Evolutionary conservation across 2,797 vertebrate species (phyloP).

Genomic region (Catostomus latipinnis): DNA sequence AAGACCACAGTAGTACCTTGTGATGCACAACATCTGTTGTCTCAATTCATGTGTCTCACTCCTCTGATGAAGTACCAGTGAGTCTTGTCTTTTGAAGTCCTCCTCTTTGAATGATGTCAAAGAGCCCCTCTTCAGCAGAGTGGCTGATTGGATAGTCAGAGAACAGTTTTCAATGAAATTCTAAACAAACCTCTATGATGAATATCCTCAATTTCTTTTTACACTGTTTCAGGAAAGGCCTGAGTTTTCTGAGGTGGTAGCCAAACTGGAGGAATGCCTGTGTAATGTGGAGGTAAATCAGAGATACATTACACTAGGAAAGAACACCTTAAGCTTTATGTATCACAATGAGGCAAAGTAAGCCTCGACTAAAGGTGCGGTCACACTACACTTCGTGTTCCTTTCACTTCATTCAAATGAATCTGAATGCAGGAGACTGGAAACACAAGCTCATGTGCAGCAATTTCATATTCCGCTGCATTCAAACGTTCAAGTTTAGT

Average conservation of each 20-base stretch:
- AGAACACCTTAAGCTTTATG: no score
- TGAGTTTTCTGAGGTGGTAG: slow-evolving; percentile 92
- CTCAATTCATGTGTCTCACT: slow-evolving; percentile 38
- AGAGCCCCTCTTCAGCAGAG: slow-evolving; percentile 1
- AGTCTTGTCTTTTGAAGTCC: slow-evolving; percentile 61
- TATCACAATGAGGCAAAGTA: no score
- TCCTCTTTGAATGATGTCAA: slow-evolving; percentile 63
- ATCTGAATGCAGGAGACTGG: no score
- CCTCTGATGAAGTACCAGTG: slow-evolving; percentile 59
- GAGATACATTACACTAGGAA: background rate
- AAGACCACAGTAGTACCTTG: background rate
- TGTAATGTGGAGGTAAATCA: slow-evolving; percentile 90
- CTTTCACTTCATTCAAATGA: no score
- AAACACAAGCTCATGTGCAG: no score
- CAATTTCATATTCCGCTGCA: no score
- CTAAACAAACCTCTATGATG: background rate
- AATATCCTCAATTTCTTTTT: background rate
- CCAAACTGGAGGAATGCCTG: slow-evolving; percentile 91
- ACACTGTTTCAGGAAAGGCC: slow-evolving; percentile 84
- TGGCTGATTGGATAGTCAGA: slow-evolving; percentile 13
- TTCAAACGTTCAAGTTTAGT: no score
- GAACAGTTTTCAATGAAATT: background rate
- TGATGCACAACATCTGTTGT: background rate
- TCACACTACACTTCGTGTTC: no score
- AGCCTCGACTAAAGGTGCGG: no score